Conservation (phyloP, 2,113 vertebrate genomes). For the Microtus oregoni region DNA sequence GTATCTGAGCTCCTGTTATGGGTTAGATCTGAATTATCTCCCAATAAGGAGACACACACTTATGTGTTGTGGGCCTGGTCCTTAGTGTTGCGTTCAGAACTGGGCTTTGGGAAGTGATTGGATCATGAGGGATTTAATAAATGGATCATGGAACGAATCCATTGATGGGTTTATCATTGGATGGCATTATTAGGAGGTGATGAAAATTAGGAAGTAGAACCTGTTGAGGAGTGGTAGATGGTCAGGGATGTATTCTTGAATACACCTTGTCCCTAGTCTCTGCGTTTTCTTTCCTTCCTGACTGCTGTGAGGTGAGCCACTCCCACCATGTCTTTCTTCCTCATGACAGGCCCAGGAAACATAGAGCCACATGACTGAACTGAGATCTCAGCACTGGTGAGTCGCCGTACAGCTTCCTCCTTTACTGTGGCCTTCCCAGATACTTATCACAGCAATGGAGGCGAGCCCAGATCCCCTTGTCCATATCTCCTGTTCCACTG, state of each 20-base stretch:
- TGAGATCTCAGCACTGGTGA: background rate
- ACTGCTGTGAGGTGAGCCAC: background rate
- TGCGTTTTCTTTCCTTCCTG: background rate
- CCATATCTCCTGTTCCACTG: background rate
- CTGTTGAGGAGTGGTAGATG: background rate
- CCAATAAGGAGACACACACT: background rate
- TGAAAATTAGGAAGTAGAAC: background rate
- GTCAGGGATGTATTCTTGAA: background rate
- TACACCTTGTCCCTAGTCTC: background rate
- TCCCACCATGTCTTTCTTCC: background rate
- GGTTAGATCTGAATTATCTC: background rate
- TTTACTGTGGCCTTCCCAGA: background rate
- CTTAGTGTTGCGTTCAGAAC: background rate
- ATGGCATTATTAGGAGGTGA: background rate
- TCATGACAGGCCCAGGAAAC: background rate
- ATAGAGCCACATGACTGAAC: background rate
- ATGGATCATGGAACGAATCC: background rate
- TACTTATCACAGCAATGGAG: background rate
- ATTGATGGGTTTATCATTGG: background rate
- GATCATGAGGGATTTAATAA: background rate
- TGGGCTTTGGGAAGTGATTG: background rate
- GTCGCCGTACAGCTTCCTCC: background rate
- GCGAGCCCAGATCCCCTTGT: background rate
- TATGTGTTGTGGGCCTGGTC: background rate
- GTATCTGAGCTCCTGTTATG: background rate